phyloP scores from a whole-genome alignment of 2,888 invertebrate genomes.

The Scaptomyza cyrtandrae region DNA sequence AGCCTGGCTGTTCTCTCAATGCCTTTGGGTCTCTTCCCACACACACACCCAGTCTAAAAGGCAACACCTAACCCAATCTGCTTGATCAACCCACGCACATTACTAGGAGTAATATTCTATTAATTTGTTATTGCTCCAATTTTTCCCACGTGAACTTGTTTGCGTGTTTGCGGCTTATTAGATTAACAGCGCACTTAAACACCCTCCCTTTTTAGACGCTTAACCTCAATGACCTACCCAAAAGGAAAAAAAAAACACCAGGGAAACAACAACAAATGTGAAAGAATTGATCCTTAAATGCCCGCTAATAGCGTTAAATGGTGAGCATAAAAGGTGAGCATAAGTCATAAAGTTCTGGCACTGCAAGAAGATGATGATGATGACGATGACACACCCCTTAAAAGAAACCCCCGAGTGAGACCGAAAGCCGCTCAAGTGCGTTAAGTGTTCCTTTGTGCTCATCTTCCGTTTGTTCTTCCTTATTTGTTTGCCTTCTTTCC shows the following conservation, averaged over 20 bases:
- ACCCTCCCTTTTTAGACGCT: conserved; percentile 42
- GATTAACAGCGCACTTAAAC: conserved; percentile 69
- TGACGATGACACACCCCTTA: conserved; percentile 53
- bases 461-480: conserved; percentile 47
- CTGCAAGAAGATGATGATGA: conserved; percentile 21
- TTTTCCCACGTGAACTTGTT: conserved; percentile 83
- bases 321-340: conserved; percentile 72
- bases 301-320: conserved; percentile 80
- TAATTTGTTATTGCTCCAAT: conserved; percentile 66
- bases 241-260: conserved; percentile 14
- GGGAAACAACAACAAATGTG: conserved; percentile 1
- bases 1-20: conserved; percentile 5
- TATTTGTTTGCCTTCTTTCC: conserved; percentile 28
- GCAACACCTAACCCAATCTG: conserved; percentile 17
- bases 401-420: conserved; percentile 11
- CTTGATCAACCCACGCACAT: conserved; percentile 36
- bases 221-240: conserved; percentile 54
- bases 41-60: conserved; percentile 70
- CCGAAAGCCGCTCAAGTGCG: conserved; percentile 23
- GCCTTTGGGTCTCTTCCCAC: conserved; percentile 76
- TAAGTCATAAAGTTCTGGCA: conserved; percentile 74
- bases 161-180: conserved; percentile 82
- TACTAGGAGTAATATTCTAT: conserved; percentile 30
- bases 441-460: conserved; percentile 59
- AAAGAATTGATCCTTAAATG: conserved; percentile 73